phyloP scores from a whole-genome alignment of 1,140 invertebrate species.

The Penaeus chinensis region DNA sequence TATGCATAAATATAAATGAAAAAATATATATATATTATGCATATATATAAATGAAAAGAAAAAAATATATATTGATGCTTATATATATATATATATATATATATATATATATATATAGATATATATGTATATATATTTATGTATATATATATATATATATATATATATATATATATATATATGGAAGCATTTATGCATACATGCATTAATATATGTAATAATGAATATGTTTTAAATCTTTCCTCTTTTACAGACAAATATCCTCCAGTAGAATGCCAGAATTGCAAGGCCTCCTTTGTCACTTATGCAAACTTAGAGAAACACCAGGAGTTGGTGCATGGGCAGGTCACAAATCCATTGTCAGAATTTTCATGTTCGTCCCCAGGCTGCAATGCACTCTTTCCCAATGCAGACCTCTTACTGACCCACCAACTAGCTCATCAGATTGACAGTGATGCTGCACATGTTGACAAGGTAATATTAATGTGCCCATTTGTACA shows the following conservation, averaged over 20 bases:
- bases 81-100: too few species aligned
- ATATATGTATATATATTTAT: too few species aligned
- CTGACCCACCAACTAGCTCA: constrained; percentile 41
- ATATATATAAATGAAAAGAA: too few species aligned
- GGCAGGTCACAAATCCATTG: background rate
- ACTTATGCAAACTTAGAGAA: constrained; percentile 29
- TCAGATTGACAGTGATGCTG: background rate
- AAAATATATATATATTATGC: too few species aligned
- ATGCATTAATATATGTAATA: too few species aligned
- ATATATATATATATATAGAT: too few species aligned
- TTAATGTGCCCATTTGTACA: background rate
- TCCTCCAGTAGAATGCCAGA: constrained; percentile 46
- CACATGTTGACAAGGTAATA: constrained; percentile 7
- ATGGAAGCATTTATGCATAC: too few species aligned
- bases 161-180: too few species aligned
- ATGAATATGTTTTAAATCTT: background rate
- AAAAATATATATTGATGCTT: too few species aligned
- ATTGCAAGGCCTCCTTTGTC: constrained; percentile 47
- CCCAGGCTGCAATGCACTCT: constrained; percentile 38
- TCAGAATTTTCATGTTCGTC: constrained; percentile 9
- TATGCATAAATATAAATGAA: too few species aligned
- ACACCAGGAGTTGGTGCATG: constrained; percentile 22
- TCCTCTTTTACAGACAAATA: constrained; percentile 24
- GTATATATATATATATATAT: too few species aligned
- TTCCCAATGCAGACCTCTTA: constrained; percentile 42